Conservation (phyloP, 2,797 vertebrate genomes). For the Anomalospiza imberbis region DNA sequence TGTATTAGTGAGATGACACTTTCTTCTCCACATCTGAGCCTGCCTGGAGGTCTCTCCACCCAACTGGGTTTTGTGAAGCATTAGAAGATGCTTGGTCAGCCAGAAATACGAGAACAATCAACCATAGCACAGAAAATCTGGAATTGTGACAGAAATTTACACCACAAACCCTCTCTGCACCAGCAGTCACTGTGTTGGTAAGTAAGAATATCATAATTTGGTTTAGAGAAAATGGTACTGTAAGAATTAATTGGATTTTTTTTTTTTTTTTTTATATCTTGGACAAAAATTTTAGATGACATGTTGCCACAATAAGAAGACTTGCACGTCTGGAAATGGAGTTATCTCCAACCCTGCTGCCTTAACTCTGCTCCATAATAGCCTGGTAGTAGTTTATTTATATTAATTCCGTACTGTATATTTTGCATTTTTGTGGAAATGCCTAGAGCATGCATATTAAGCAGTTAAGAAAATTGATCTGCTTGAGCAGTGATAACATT, state of each 20-base stretch:
- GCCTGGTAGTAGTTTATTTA: slow-evolving; percentile 42
- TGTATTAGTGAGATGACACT: accelerated
- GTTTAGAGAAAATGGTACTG: not conserved
- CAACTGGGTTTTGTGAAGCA: not conserved
- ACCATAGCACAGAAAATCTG: not conserved
- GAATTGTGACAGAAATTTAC: not conserved
- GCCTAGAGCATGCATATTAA: slow-evolving; percentile 58
- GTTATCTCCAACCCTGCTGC: not conserved
- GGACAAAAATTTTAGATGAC: not conserved
- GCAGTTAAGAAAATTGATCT: slow-evolving; percentile 59
- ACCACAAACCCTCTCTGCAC: not conserved
- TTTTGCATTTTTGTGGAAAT: slow-evolving; percentile 42
- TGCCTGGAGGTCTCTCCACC: not conserved
- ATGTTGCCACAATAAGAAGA: not conserved
- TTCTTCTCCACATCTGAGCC: not conserved
- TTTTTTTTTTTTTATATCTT: not conserved
- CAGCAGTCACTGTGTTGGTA: not conserved
- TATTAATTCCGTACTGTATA: slow-evolving; percentile 24
- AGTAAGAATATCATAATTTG: too few relatives aligned
- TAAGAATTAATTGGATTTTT: not conserved
- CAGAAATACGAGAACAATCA: accelerated
- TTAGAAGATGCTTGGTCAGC: not conserved
- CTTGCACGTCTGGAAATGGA: not conserved
- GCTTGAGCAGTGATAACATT: slow-evolving; percentile 56
- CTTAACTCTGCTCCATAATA: slow-evolving; percentile 40